phyloP scores from a whole-genome alignment of 2,797 vertebrate genomes.

The Spinus olivaceus region DNA sequence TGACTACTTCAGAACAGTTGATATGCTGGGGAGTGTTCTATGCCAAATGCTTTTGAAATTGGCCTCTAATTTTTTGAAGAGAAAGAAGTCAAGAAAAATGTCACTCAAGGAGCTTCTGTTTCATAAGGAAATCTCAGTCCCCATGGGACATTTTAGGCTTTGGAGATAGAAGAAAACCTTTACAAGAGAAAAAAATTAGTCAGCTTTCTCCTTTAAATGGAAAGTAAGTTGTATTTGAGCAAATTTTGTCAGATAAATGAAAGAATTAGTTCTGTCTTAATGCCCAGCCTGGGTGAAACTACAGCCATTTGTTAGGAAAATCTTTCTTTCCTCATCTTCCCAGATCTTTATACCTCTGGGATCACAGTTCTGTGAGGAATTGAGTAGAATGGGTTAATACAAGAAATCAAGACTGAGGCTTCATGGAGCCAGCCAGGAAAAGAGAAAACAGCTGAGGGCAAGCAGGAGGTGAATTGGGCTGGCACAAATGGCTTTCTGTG shows the following conservation, averaged over 20 bases:
- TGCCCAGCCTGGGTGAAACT: slow-evolving; percentile 24
- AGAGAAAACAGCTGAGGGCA: background rate
- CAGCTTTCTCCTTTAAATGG: slow-evolving; percentile 50
- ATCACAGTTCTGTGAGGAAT: background rate
- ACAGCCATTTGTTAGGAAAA: background rate
- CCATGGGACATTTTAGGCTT: slow-evolving; percentile 50
- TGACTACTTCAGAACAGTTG: background rate
- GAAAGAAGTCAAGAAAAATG: background rate
- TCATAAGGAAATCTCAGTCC: background rate
- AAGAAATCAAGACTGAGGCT: background rate
- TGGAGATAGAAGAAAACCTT: slow-evolving; percentile 58
- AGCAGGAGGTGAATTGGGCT: background rate
- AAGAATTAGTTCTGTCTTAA: slow-evolving; percentile 8
- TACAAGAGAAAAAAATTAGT: slow-evolving; percentile 66
- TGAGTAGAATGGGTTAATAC: background rate
- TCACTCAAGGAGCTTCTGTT: slow-evolving; percentile 36
- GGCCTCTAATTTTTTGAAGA: slow-evolving; percentile 53
- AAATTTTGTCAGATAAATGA: slow-evolving; percentile 57
- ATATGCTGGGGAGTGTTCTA: background rate
- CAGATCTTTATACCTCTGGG: slow-evolving; percentile 3
- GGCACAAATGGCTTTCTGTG: background rate
- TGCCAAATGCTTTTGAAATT: slow-evolving; percentile 10
- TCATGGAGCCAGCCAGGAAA: background rate
- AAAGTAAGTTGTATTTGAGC: slow-evolving; percentile 55
- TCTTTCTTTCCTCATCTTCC: background rate